phyloP scores from a whole-genome alignment of 2,888 invertebrate genomes.

The Antitype chi region DNA sequence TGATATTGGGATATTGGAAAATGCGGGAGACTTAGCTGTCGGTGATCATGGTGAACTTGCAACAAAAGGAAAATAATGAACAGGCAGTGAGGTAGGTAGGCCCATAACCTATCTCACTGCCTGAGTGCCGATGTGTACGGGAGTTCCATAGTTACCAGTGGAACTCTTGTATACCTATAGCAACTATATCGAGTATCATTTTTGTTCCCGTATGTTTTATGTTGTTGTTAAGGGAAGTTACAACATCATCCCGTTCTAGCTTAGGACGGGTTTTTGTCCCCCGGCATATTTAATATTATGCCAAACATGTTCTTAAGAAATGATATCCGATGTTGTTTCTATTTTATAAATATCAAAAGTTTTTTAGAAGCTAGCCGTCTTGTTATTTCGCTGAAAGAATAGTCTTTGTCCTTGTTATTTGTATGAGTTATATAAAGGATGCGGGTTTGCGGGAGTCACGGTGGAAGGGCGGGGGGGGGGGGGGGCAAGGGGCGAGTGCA shows the following conservation, averaged over 20 bases:
- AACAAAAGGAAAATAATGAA: background rate
- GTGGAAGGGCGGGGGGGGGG: constrained; percentile 67
- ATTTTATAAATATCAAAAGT: constrained; percentile 21
- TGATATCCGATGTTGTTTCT: constrained; percentile 19
- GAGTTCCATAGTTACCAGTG: background rate
- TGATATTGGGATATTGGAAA: background rate
- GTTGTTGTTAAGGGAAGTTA: constrained; percentile 6
- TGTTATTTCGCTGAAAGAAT: constrained; percentile 23
- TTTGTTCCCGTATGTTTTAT: constrained; percentile 8
- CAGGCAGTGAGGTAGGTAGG: background rate
- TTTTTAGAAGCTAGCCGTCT: constrained; percentile 4
- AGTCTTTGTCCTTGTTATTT: constrained; percentile 61
- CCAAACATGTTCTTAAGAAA: constrained; percentile 25
- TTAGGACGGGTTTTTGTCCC: constrained; percentile 18
- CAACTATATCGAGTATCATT: background rate
- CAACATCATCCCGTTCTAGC: constrained; percentile 15
- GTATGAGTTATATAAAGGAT: constrained; percentile 73
- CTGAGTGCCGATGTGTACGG: too few relatives aligned
- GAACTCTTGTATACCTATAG: background rate
- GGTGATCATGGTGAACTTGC: background rate
- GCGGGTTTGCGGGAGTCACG: constrained; percentile 73
- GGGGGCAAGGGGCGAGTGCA: constrained; percentile 78
- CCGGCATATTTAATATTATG: constrained; percentile 23
- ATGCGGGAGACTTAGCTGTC: background rate
- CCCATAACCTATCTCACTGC: background rate